phyloP scores from a whole-genome alignment of 2,113 vertebrate genomes.

The Pollachius pollachius region DNA sequence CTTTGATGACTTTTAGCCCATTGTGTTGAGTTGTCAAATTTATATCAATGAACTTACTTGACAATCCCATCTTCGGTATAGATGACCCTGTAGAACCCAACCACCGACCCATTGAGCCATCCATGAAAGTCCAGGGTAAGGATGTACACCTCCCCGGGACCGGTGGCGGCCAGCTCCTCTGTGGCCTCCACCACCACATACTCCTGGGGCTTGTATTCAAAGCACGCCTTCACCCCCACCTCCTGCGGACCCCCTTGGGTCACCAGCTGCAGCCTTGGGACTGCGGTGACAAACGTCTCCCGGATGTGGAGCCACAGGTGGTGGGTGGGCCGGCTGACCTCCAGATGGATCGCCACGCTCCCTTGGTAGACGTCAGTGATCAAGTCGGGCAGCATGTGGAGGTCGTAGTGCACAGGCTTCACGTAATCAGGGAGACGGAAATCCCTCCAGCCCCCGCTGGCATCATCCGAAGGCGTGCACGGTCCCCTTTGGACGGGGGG shows the following conservation, averaged over 20 bases:
- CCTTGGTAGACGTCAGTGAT: conserved; percentile 81
- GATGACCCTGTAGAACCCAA: conserved; percentile 92
- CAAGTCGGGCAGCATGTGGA: conserved; percentile 83
- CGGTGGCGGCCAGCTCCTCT: conserved; percentile 45
- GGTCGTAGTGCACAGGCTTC: conserved; percentile 83
- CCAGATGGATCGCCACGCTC: conserved; percentile 75
- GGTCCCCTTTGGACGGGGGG: conserved; percentile 39
- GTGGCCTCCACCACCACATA: conserved; percentile 85
- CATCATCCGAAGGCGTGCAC: conserved; percentile 74
- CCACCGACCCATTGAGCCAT: conserved; percentile 87
- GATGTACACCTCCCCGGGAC: conserved; percentile 57
- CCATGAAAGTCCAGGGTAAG: conserved; percentile 88
- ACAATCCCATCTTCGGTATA: conserved; percentile 75
- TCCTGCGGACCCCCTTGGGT: conserved; percentile 4
- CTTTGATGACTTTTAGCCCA: no score
- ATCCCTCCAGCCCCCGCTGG: conserved; percentile 76
- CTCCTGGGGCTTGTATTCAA: conserved; percentile 79
- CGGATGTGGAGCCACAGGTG: conserved; percentile 91
- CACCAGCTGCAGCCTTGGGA: conserved; percentile 66
- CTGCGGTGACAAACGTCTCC: conserved; percentile 77
- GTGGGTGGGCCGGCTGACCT: conserved; percentile 58
- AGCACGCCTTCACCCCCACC: conserved; percentile 77
- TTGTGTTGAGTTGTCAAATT: not conserved
- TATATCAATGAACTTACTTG: conserved; percentile 76
- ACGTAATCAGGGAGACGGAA: conserved; percentile 85